Percentiles rank a stretch among this genome's conserved stretches.
Evolutionary conservation across 2,113 vertebrate species (phyloP).

Genomic region (Oreochromis spilurus): DNA sequence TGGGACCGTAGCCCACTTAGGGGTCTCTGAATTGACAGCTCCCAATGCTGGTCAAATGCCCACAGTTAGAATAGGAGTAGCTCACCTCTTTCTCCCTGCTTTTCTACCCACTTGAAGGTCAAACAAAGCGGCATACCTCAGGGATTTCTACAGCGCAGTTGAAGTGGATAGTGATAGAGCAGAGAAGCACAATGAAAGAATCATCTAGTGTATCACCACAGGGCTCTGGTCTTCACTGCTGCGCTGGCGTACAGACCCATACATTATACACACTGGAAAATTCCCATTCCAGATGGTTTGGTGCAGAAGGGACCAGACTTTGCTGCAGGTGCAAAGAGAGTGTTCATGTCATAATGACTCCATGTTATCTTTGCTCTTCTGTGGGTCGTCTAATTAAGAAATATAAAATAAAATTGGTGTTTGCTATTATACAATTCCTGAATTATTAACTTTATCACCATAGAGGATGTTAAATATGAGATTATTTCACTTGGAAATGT

Average conservation of each 20-base stretch:
- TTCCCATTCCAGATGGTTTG: slow-evolving; percentile 61
- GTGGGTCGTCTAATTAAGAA: slow-evolving; percentile 1
- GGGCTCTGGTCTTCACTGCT: slow-evolving; percentile 31
- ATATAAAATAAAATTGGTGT: not conserved
- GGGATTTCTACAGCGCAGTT: slow-evolving; percentile 20
- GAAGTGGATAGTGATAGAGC: slow-evolving; percentile 15
- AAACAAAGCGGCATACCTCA: slow-evolving; percentile 33
- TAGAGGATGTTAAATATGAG: not conserved
- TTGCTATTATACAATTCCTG: not conserved
- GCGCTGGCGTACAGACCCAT: slow-evolving; percentile 28
- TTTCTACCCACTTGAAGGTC: slow-evolving; percentile 58
- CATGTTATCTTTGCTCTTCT: not conserved
- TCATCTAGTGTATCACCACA: slow-evolving; percentile 20
- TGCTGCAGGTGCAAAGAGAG: slow-evolving; percentile 31
- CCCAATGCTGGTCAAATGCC: slow-evolving; percentile 32
- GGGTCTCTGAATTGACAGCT: slow-evolving; percentile 62
- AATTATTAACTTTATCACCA: slow-evolving; percentile 11
- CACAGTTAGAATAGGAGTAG: slow-evolving; percentile 45
- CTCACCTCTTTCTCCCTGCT: not conserved
- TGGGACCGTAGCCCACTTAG: slow-evolving; percentile 26
- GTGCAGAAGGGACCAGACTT: slow-evolving; percentile 33
- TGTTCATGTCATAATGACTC: not conserved
- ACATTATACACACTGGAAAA: slow-evolving; percentile 33
- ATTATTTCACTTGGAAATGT: not conserved
- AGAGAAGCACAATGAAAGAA: slow-evolving; percentile 23